Evolutionary conservation across 2,113 vertebrate genomes (phyloP).

Genomic region (Litocranius walleri): DNA sequence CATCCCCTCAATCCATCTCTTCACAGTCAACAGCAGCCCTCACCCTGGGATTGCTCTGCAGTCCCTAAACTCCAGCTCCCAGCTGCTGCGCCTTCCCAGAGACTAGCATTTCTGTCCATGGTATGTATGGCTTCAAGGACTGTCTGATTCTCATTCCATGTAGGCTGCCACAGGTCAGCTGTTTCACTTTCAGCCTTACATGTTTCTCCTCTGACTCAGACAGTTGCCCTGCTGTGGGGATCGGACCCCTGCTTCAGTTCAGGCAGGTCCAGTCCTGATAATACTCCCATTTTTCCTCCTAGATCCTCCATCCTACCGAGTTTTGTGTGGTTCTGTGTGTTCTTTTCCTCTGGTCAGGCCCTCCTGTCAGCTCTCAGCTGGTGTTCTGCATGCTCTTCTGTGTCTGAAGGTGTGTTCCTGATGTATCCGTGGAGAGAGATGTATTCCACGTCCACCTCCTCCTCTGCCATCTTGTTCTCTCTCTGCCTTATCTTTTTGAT

Average conservation of each 20-base stretch:
- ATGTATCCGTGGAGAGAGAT: not conserved
- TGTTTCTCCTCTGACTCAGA: not conserved
- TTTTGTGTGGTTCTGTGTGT: not conserved
- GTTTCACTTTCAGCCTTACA: not conserved
- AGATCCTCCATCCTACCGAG: not conserved
- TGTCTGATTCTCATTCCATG: not conserved
- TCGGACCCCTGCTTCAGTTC: not conserved
- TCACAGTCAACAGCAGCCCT: not conserved
- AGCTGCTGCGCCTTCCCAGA: not conserved
- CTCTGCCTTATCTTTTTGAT: not conserved
- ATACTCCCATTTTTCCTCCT: not conserved
- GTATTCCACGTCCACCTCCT: not conserved
- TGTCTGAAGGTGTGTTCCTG: not conserved
- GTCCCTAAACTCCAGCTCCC: not conserved
- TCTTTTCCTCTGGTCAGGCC: not conserved
- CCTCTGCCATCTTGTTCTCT: not conserved
- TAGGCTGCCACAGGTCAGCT: not conserved
- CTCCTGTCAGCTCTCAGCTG: accelerated
- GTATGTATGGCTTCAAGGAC: not conserved
- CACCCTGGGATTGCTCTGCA: accelerated
- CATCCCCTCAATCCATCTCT: not conserved
- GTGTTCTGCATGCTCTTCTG: not conserved
- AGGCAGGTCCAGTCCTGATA: not conserved
- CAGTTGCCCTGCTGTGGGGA: not conserved
- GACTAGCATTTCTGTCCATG: accelerated